Evolutionary conservation across 2,113 vertebrate species (phyloP).

Genomic region (Tychaedon coryphoeus): DNA sequence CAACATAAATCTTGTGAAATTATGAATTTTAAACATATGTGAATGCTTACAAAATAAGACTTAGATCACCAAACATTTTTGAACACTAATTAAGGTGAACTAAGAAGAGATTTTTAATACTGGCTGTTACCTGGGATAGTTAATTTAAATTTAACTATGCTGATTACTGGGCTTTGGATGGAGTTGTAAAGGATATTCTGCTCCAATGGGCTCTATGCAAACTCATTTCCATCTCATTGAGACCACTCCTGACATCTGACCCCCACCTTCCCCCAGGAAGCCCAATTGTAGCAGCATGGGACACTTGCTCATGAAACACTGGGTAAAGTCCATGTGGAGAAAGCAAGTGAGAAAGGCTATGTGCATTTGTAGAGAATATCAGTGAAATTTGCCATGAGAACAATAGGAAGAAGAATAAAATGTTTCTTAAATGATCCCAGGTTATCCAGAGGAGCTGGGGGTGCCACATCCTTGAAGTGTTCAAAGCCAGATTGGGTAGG

Average conservation of each 20-base stretch:
- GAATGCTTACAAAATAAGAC: neutral
- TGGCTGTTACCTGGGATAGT: neutral
- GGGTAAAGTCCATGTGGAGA: neutral
- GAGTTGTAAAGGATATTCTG: neutral
- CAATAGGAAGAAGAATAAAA: neutral
- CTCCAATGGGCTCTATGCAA: neutral
- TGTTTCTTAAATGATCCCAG: neutral
- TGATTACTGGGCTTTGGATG: neutral
- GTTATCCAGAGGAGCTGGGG: neutral
- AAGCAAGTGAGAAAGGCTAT: neutral
- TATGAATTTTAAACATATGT: neutral
- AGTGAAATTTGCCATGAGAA: neutral
- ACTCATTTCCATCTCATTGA: neutral
- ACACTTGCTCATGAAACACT: rapidly evolving
- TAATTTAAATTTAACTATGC: neutral
- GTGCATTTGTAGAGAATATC: neutral
- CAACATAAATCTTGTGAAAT: neutral
- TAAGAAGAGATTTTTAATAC: neutral
- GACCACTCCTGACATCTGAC: neutral
- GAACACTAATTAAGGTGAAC: neutral
- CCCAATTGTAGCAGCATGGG: neutral
- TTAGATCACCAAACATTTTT: neutral
- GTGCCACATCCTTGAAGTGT: neutral
- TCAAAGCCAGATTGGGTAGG: neutral
- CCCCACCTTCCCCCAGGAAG: neutral